Evolutionary conservation across 1,140 invertebrate species (phyloP), one percentile per base, ranked within the genome.

Genomic region (Drosophila mayri): DNA sequence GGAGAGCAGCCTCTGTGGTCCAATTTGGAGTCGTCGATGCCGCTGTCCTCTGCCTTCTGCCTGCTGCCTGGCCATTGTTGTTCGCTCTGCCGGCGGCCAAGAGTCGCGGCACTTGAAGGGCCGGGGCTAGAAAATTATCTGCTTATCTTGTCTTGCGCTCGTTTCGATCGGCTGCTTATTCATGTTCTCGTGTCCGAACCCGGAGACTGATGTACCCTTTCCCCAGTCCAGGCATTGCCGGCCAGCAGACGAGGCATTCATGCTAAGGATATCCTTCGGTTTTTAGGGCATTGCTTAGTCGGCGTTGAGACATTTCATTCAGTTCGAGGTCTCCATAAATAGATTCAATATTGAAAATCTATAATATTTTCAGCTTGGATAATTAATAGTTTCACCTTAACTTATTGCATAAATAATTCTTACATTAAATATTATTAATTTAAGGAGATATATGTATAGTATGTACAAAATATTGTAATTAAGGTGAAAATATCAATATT

Each of bases 131-230:
- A 91, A 91, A 82, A 91, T 91, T 91, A 91, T 91, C 88, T 85
- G 88, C 88, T 91, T 91, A 91, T 91, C 88, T 91, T 91, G 88
- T 91, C 81, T 82, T 80, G 84, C 76, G 84, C 80, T 84, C 84
- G 80, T 85, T 88, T 86, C 81, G 88, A 91, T 91, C 88, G 75
- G 79, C 81, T 83, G 81, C 76, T 88, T 91, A 88, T 91, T 91
- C 82, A 90, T 91, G 79, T 91, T 91, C 74, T 84, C 60, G 50
- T 74, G 60, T 67, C 61, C n/a, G 43, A 44, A 4, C 22, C 18
- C 12, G 30, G 22, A 28, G 11, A 30, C n/a, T 6, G 20, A 1
- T 9, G 9, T 28, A 41, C 61, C 30, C 62, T 65, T 32, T 14
- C 20, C 28, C 62, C 14, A 6, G 18, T 25, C 12, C 14, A 37